Conservation (phyloP, 2,888 invertebrate species). For the Sipha maydis region DNA sequence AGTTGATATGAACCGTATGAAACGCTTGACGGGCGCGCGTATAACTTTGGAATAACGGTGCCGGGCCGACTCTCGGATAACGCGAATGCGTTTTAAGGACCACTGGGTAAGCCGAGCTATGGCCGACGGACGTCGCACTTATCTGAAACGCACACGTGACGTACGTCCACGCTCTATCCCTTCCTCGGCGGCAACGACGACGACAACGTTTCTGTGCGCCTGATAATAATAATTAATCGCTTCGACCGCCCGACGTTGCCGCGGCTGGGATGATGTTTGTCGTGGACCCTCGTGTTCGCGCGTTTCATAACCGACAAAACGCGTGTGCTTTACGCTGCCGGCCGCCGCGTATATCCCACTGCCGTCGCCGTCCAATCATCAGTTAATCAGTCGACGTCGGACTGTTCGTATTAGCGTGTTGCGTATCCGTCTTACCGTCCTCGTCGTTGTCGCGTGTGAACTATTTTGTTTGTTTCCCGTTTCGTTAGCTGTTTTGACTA, state of each 20-base stretch:
- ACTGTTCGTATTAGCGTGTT: not conserved
- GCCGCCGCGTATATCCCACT: not conserved
- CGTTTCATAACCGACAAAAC: not conserved
- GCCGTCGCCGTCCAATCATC: not conserved
- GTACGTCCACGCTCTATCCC: not conserved
- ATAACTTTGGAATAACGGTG: not conserved
- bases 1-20: no score
- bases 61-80: not conserved
- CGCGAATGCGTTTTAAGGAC: conserved; percentile 5
- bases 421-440: not conserved
- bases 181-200: not conserved
- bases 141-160: conserved; percentile 1
- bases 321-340: conserved; percentile 31
- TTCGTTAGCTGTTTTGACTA: not conserved
- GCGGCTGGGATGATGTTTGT: conserved; percentile 5
- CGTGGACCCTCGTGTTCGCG: not conserved
- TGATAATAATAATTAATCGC: not conserved
- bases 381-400: conserved; percentile 29
- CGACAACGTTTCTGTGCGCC: not conserved
- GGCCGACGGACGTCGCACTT: not conserved
- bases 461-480: not conserved
- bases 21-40: not conserved
- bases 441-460: not conserved
- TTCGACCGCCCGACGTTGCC: no score
- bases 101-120: not conserved